Base-by-base conservation (phyloP, 2,888 invertebrate genomes). In the Agapostemon virescens region DNA sequence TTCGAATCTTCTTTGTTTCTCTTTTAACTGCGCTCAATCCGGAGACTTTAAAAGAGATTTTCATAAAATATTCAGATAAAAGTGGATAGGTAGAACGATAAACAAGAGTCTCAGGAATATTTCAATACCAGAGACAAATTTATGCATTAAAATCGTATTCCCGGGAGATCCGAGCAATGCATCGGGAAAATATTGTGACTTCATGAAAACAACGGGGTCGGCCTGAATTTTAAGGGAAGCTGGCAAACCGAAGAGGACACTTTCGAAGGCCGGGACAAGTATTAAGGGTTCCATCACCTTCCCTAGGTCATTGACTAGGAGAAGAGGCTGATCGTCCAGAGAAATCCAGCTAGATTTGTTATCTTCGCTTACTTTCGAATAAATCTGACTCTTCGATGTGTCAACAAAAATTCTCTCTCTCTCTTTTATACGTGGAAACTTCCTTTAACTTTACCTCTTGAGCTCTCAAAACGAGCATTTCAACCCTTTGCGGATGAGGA, bases 141-240 rank as follows among this genome's bases (percentile, higher is more conserved):
- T 67, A 67, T 67, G 66, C 66, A 67, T 67, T 67, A 67, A 67
- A 67, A 42, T 42, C 30, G 66, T 67, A 67, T 26, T 67, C 42
- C 26, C 36, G 26, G 40, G 66, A 17, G 9, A 26, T 17, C 66
- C 30, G 40, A 20, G 42, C 23, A 42, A 42, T 42, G 42, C 30
- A 67, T 42, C 30, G 17, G 17, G 17, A 66, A 66, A 66, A 66
- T 40, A 66, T 66, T 66, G 66, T 17, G 40, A 66, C 38, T 40
- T 20, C 42, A 40, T 42, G 66, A 40, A 40, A 40, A 66, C 66
- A 66, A 66, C 26, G 17, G 66, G 66, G 20, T 66, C 40, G 42
- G 40, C 9, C 26, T 26, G 66, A 66, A 40, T 66, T 40, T 40
- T 66, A 40, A 66, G 17, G 66, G 42, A 66, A 20, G 30, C 26